These are phyloP conservation scores for Coccyzus lansbergi DNA, from an alignment of 2,797 vertebrate species.

Conservation along the genomic window DNA sequence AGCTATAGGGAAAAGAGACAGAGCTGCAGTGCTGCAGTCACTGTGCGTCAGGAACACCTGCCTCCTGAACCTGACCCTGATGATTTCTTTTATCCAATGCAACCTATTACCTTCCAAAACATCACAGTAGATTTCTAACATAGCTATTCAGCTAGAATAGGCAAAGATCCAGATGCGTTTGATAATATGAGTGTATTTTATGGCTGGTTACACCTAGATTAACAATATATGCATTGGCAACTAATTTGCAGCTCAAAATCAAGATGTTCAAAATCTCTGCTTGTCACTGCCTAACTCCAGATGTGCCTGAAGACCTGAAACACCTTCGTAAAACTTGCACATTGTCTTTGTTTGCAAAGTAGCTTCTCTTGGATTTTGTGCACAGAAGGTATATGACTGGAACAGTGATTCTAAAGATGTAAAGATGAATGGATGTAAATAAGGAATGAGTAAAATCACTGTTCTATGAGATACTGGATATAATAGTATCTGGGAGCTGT, in stretches of 20 bases:
- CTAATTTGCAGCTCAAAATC: background rate
- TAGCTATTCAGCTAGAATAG: background rate
- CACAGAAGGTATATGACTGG: background rate
- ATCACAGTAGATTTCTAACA: background rate
- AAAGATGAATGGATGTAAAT: background rate
- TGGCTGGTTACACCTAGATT: background rate
- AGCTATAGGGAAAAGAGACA: background rate
- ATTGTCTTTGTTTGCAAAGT: background rate
- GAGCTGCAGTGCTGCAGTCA: too few species aligned
- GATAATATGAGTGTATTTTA: fast-evolving
- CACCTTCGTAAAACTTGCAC: background rate
- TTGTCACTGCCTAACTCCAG: background rate
- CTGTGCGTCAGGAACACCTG: background rate
- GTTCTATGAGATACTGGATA: background rate
- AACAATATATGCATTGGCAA: too few species aligned
- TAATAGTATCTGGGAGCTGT: background rate
- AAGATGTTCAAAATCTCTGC: background rate
- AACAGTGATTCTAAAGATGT: background rate
- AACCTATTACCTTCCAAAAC: background rate
- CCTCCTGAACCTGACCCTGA: background rate
- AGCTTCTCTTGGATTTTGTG: background rate
- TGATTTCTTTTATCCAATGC: background rate
- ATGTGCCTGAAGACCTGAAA: background rate
- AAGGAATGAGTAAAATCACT: background rate
- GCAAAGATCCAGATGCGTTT: background rate